A percentile compares a stretch with the other conserved stretches of the same genome.
Evolutionary conservation across 2,113 vertebrate genomes (phyloP).

Genomic region (Mellivora capensis): DNA sequence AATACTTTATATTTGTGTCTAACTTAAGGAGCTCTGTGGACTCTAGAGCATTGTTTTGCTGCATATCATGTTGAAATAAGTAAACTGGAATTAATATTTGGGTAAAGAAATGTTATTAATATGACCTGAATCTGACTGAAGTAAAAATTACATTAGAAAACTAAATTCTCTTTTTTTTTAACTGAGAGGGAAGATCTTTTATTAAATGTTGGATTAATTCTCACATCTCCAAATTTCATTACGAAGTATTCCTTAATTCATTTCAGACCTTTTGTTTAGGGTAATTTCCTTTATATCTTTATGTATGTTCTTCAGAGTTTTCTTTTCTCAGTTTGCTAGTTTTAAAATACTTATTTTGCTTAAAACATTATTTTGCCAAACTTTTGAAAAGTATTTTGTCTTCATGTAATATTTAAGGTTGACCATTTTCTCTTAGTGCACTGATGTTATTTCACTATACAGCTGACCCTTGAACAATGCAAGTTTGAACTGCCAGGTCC

Average conservation of each 20-base stretch:
- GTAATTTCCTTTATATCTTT: neutral
- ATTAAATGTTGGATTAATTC: neutral
- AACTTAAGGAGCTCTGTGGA: constrained; percentile 13
- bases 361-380: neutral
- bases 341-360: neutral
- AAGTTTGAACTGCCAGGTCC: neutral
- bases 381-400: neutral
- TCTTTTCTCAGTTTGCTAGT: neutral
- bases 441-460: neutral
- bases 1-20: neutral
- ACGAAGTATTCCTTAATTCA: neutral
- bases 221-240: neutral
- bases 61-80: neutral
- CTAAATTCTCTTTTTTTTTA: neutral
- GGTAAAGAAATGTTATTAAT: neutral
- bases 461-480: neutral
- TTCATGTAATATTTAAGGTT: neutral
- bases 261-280: neutral
- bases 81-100: neutral
- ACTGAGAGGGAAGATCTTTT: neutral
- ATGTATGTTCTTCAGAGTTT: neutral
- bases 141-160: neutral
- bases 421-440: neutral
- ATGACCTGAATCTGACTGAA: neutral
- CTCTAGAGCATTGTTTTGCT: neutral